Conservation (phyloP, 2,888 invertebrate genomes). For the Drosophila kanekoi region DNA sequence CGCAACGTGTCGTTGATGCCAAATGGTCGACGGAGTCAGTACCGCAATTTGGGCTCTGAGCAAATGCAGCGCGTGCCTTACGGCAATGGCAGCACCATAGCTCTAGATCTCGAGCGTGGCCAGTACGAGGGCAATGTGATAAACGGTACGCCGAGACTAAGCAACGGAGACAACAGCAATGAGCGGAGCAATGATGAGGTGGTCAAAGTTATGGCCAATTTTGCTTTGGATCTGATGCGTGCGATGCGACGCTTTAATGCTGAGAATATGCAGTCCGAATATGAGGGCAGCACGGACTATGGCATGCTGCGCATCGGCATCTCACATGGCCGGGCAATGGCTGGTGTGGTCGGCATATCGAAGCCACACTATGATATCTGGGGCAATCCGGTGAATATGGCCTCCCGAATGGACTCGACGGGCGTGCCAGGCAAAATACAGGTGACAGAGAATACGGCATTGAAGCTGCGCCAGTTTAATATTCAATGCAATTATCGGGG, state of each 20-base stretch:
- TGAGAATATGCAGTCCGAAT: slow-evolving; percentile 87
- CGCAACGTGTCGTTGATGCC: slow-evolving; percentile 82
- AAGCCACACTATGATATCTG: slow-evolving; percentile 98
- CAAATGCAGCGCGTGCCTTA: slow-evolving; percentile 61
- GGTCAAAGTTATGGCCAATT: slow-evolving; percentile 88
- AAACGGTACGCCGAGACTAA: slow-evolving; percentile 35
- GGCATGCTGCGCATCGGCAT: slow-evolving; percentile 88
- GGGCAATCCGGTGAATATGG: slow-evolving; percentile 98
- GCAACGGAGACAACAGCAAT: slow-evolving; percentile 59
- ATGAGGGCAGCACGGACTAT: slow-evolving; percentile 77
- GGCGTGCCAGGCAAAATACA: slow-evolving; percentile 93
- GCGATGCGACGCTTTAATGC: slow-evolving; percentile 87
- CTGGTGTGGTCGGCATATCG: slow-evolving; percentile 96
- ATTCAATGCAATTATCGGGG: slow-evolving; percentile 90
- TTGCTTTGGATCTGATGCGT: slow-evolving; percentile 90
- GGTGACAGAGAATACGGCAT: slow-evolving; percentile 91
- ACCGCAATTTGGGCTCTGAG: slow-evolving; percentile 54
- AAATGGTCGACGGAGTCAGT: slow-evolving; percentile 82
- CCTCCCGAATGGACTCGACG: slow-evolving; percentile 97
- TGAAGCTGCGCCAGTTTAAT: slow-evolving; percentile 88
- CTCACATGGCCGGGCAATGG: slow-evolving; percentile 95
- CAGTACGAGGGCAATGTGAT: slow-evolving; percentile 76
- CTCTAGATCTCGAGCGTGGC: slow-evolving; percentile 66
- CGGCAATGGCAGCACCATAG: slow-evolving; percentile 64
- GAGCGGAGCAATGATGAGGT: slow-evolving; percentile 84